Evolutionary conservation across 2,888 invertebrate species (phyloP), one percentile per base, ranked within the genome.

Genomic region (Vesta saturnalis): DNA sequence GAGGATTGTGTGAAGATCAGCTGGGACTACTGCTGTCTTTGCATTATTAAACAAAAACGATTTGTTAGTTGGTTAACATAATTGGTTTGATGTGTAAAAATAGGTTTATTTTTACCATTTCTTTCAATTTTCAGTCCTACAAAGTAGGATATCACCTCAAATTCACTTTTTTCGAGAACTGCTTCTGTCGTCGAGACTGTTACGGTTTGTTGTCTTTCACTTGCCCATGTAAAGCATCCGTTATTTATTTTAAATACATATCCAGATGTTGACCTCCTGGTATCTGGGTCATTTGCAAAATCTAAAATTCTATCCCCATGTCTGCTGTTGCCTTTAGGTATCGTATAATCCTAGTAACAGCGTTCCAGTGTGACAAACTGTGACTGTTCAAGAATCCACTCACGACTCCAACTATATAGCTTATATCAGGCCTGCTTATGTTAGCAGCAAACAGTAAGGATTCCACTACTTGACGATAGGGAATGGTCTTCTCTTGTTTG

Each of bases 251-350:
- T 6, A n/a, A 55, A 22, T 2, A 55, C 23, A 23, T 22, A 55
- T 16, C 55, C 55, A 15, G 46, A 54, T 39, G 64, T 30, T 67
- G 52, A 23, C 15, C 8, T 39, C 15, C 23, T 57, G 43, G 35
- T 43, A 54, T 55, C 21, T 1, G 22, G 23, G n/a, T 55, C 23
- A 22, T 55, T 55, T 22, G 55, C 55, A 22, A 55, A 55, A 14
- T 16, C 62, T 60, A n/a, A 55, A 14, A 15, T 49, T 15, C 49
- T n/a, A 6, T 49, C 15, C 18, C 43, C 43, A 14, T 43, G 43
- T 43, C 3, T 8, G n/a, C 43, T 3, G 14, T 5, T 8, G 10
- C 43, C n/a, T n/a, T n/a, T n/a, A 43, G 12, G 43, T 43, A n/a
- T 2, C 43, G 43, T 43, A 43, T 43, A 43, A 23, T 23, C 23